Base-by-base conservation (phyloP, 1,140 invertebrate genomes). In the Palaemon carinicauda region DNA sequence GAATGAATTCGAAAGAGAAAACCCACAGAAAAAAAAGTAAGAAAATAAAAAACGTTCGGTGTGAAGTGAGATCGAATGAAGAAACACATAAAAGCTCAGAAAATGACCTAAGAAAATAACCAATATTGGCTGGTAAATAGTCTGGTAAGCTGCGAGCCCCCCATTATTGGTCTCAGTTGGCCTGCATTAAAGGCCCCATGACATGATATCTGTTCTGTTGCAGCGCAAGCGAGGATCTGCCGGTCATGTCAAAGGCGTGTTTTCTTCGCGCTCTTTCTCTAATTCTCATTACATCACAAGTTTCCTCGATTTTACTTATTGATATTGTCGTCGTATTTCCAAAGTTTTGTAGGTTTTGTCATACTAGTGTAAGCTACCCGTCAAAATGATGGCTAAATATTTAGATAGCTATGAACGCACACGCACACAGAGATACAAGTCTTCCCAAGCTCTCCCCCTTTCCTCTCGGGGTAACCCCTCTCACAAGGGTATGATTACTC, bases 111-210 rank as follows among this genome's bases (percentile, higher is more conserved):
- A 12, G 41, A 41, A 41, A 41, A 41, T 24, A 54, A 56, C 71
- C 71, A 60, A 84, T 60, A 84, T 53, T 54, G 71, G 73, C 74
- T 56, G 53, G 15, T 31, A 52, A 74, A 52, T 41, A 77, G 51
- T 33, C 51, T 56, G 73, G 82, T 84, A 75, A 84, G 54, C 73
- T 71, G 33, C 60, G 82, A 56, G 41, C 51, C 71, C n/a, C 52
- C 53, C 82, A 84, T 84, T 84, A 84, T 71, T 54, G 33, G 82
- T 50, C 50, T 53, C 17, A 54, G 65, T 24, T n/a, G 24, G 65
- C 41, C 71, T 75, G 74, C 73, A 54, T 84, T 77, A 84, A 84
- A 69, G 71, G 82, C 82, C 60, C n/a, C 71, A 51, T 77, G 82
- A 71, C 82, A 84, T 84, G 82, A 84, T 52, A 79, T 65, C 69